These are phyloP conservation scores for Lamellibrachia satsuma DNA, from an alignment of 2,888 invertebrate species.

Conservation along the genomic window DNA sequence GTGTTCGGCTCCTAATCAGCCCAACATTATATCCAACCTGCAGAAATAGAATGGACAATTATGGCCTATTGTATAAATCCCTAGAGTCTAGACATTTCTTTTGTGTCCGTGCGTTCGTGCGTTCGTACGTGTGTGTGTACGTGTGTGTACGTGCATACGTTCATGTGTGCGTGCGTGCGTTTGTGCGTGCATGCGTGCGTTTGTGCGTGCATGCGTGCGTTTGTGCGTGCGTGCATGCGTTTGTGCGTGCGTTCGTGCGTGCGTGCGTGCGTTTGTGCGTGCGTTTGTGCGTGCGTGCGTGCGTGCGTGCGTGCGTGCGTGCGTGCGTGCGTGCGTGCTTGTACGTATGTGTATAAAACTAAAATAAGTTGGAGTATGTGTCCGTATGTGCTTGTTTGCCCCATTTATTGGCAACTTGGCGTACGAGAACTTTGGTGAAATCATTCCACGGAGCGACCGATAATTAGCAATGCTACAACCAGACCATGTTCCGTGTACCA, in stretches of 20 bases:
- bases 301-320: no score
- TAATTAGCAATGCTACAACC: background rate
- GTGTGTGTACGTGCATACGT: slow-evolving; percentile 1
- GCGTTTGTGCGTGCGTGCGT: background rate
- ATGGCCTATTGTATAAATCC: no score
- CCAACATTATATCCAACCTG: no score
- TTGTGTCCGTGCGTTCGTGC: background rate
- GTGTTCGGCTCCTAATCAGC: no score
- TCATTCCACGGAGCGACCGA: background rate
- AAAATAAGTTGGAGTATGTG: background rate
- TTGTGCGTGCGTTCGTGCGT: slow-evolving; percentile 8
- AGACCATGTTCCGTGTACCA: background rate
- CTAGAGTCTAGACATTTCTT: no score
- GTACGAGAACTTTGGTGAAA: background rate
- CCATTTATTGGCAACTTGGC: background rate
- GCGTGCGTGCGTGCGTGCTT: background rate
- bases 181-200: background rate
- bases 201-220: slow-evolving; percentile 17
- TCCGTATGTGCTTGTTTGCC: background rate
- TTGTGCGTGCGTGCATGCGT: slow-evolving; percentile 17
- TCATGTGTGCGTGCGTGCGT: background rate
- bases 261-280: slow-evolving; percentile 7
- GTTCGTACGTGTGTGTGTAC: background rate
- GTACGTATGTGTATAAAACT: background rate
- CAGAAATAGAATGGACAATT: no score